Percentiles rank a stretch among this genome's conserved stretches.
phyloP scores from a whole-genome alignment of 2,797 vertebrate species.

The Taenioides sp. region DNA sequence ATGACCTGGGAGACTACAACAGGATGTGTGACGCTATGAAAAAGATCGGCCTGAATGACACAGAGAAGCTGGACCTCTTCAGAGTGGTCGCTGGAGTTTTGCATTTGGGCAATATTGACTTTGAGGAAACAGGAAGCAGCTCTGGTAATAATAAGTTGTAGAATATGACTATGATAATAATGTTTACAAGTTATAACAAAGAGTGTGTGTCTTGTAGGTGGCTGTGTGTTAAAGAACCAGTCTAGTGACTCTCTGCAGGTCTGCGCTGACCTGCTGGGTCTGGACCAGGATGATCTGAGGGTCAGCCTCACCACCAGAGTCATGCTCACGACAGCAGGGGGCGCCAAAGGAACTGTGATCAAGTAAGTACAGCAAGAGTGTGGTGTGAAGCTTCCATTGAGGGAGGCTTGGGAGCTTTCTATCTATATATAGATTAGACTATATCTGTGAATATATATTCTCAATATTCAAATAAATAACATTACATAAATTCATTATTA shows the following conservation, averaged over 20 bases:
- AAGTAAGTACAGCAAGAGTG: conserved; percentile 80
- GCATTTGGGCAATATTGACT: conserved; percentile 97
- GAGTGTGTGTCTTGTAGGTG: conserved; percentile 76
- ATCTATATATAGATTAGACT: no score
- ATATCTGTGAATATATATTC: no score
- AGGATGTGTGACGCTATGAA: conserved; percentile 98
- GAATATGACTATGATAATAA: background rate
- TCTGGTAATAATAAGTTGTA: conserved; percentile 79
- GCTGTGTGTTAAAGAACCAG: conserved; percentile 87
- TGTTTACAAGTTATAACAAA: background rate
- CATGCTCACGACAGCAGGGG: conserved; percentile 98
- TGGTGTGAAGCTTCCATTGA: background rate
- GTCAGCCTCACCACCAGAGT: conserved; percentile 94
- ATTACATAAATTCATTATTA: no score
- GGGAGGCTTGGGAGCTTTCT: no score
- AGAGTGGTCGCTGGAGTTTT: conserved; percentile 94
- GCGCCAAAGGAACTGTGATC: conserved; percentile 98
- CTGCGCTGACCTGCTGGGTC: conserved; percentile 89
- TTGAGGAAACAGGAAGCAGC: conserved; percentile 95
- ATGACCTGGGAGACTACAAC: conserved; percentile 94
- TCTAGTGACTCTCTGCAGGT: conserved; percentile 84
- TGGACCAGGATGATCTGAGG: conserved; percentile 91
- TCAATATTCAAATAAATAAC: no score
- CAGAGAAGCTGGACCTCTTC: conserved; percentile 96
- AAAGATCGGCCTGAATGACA: conserved; percentile 93